A percentile compares a stretch with the other conserved stretches of the same genome.
These are phyloP conservation scores for Stenodema calcarata DNA, from an alignment of 2,888 invertebrate species.

Conservation along the genomic window DNA sequence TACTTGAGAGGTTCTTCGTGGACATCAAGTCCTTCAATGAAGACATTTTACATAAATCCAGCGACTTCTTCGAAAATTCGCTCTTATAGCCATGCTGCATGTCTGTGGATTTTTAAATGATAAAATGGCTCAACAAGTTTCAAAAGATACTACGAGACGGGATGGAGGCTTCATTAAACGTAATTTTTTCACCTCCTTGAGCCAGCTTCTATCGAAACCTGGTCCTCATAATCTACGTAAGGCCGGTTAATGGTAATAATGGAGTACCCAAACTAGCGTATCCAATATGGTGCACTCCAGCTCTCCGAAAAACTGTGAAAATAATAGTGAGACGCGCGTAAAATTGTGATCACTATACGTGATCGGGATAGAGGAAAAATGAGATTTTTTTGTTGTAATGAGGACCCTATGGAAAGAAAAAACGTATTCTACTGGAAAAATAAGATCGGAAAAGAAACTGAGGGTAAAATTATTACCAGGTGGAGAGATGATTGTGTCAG, in stretches of 20 bases:
- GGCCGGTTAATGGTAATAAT: neutral
- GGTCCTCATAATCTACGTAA: neutral
- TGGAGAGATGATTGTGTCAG: conserved; percentile 2
- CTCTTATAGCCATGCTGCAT: no score
- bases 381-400: neutral
- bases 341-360: neutral
- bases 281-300: neutral
- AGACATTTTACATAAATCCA: no score
- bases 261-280: neutral
- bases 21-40: no score
- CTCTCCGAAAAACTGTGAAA: neutral
- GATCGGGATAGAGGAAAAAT: neutral
- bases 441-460: neutral
- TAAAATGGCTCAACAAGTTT: no score
- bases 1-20: no score
- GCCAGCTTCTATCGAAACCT: neutral
- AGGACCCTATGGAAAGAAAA: neutral
- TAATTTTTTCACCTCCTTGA: neutral
- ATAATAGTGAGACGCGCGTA: neutral
- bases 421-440: neutral
- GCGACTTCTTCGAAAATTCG: no score
- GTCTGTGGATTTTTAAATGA: no score
- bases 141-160: no score
- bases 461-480: neutral
- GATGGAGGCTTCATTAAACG: neutral